Evolutionary conservation across 2,113 vertebrate species (phyloP).

Genomic region (Pangasianodon hypophthalmus): DNA sequence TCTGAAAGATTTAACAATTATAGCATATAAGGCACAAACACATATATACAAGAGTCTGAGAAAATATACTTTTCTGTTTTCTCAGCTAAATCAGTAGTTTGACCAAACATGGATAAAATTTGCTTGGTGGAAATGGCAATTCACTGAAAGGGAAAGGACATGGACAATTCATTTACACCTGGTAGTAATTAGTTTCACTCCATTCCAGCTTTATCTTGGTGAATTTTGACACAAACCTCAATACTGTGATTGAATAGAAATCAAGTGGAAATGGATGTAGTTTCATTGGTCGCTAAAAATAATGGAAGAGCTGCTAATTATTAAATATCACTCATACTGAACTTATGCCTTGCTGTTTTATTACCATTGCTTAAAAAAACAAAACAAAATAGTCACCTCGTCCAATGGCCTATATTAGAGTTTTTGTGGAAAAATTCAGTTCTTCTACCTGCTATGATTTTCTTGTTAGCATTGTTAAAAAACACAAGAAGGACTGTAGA

Average conservation of each 20-base stretch:
- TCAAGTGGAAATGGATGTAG: not conserved
- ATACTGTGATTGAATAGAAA: not conserved
- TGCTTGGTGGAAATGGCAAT: not conserved
- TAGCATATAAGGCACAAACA: not conserved
- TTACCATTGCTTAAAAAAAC: not conserved
- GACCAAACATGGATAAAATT: not conserved
- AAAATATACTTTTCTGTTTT: not conserved
- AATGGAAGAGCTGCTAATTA: not conserved
- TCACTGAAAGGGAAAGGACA: not conserved
- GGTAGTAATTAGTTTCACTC: not conserved
- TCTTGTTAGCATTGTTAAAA: not conserved
- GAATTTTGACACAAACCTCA: not conserved
- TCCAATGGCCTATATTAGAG: not conserved
- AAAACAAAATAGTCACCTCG: not conserved
- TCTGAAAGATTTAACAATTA: slow-evolving; percentile 71
- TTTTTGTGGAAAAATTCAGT: not conserved
- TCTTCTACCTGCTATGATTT: not conserved
- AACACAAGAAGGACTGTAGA: not conserved
- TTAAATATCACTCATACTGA: too few relatives aligned
- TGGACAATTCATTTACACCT: not conserved
- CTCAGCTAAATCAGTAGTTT: not conserved
- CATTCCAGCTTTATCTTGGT: not conserved
- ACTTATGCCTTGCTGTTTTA: not conserved
- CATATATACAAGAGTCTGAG: not conserved
- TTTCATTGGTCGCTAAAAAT: not conserved